These are phyloP conservation scores for Paguma larvata DNA, from an alignment of 2,797 vertebrate genomes.

Conservation along the genomic window DNA sequence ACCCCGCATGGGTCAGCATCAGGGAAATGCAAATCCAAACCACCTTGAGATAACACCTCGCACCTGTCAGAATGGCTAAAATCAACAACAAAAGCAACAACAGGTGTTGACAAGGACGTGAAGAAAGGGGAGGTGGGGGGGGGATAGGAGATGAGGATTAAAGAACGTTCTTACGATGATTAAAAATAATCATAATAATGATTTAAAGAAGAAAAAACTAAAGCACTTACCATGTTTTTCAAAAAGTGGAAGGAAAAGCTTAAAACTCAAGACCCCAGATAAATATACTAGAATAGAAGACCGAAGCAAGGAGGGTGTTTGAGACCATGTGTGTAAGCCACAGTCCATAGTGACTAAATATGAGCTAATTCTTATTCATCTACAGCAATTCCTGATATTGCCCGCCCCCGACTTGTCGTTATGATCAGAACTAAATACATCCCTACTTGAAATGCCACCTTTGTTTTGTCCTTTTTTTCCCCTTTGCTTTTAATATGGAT, in stretches of 20 bases:
- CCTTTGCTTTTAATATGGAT: neutral
- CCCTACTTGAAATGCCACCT: neutral
- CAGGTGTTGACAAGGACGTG: neutral
- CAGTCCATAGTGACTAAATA: neutral
- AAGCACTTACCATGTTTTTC: neutral
- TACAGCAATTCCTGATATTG: neutral
- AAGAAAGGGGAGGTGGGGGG: neutral
- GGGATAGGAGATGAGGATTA: neutral
- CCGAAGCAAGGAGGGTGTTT: neutral
- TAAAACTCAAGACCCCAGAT: neutral
- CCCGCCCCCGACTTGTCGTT: neutral
- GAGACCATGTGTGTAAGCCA: neutral
- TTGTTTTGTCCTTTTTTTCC: neutral
- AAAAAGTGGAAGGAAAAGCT: neutral
- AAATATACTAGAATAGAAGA: neutral
- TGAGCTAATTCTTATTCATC: neutral
- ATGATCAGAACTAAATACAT: neutral
- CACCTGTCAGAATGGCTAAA: neutral
- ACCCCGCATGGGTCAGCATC: neutral
- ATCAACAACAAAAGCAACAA: neutral
- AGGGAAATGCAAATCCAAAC: neutral
- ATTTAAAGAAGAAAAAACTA: neutral
- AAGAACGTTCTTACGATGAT: neutral
- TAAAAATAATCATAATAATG: neutral
- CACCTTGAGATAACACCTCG: neutral